Percentiles rank a stretch among this genome's conserved stretches.
phyloP scores from a whole-genome alignment of 2,113 vertebrate species.

The Aptenodytes patagonicus region DNA sequence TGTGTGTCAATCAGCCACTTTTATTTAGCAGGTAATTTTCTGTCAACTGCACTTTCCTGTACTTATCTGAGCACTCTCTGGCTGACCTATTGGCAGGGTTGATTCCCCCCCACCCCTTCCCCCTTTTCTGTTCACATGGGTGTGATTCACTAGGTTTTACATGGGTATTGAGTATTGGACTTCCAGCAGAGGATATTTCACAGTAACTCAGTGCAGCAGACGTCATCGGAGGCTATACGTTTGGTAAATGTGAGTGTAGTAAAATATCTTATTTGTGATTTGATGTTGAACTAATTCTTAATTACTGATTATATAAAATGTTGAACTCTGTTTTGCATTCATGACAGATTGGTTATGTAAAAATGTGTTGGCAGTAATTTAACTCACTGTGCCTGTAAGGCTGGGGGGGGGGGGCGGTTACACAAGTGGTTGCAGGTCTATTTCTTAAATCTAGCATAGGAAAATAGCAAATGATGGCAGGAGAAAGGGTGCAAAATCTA shows the following conservation, averaged over 20 bases:
- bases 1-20: conserved; percentile 7
- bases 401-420: background rate
- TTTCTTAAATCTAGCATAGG: background rate
- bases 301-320: background rate
- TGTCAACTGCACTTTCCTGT: background rate
- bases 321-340: background rate
- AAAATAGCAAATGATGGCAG: background rate
- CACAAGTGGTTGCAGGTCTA: background rate
- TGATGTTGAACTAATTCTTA: background rate
- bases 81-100: background rate
- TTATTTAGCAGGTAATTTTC: background rate
- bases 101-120: background rate
- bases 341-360: background rate
- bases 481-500: background rate
- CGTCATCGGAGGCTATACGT: background rate
- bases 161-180: background rate
- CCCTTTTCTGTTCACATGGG: background rate
- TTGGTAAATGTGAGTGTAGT: background rate
- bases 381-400: background rate
- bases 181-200: background rate
- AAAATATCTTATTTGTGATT: background rate
- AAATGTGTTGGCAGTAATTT: background rate
- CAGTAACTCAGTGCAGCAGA: background rate
- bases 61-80: background rate
- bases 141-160: background rate